Base-by-base conservation (phyloP, 2,888 invertebrate species). In the Eucera pruinosa region DNA sequence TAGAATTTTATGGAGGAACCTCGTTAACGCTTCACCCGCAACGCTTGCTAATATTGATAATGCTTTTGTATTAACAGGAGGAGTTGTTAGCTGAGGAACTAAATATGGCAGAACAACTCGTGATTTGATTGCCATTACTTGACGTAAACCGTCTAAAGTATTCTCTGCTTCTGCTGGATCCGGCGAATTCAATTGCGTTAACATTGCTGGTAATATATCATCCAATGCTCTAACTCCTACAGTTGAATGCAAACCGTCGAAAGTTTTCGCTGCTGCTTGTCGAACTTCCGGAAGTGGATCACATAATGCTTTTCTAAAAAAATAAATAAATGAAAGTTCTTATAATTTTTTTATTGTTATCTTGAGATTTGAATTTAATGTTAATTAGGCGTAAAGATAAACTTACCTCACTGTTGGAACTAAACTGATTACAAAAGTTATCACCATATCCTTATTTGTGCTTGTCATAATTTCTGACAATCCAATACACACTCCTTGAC, bases 401-500 rank as follows among this genome's bases (percentile, higher is more conserved):
- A 58, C 83, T 83, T 90, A 93, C 91, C 94, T 95, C n/a, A 99
- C 98, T 0, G 98, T 99, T 2, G 99, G 98, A 9, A 97, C 96
- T 66, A 98, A 93, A 83, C 96, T 97, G 91, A 97, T 96, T 2
- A 97, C 96, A 92, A 97, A 98, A 78, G 97, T 96, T 50, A 98
- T 93, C 57, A 98, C 98, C 95, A 98, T 97, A 89, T 99, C 99
- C 87, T 96, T 95, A 71, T 97, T 98, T 4, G 99, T 99, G 60
- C 98, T 98, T 5, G 96, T 96, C 96, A 99, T 98, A 89, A 99
- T 99, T 94, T 99, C 99, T 0, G 98, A 97, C 39, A 99, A 94
- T 0, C 98, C 99, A 91, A 99, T 98, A 92, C 99, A 99, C 9
- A 99, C 99, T 82, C 99, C 99, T 93, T 99, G 98, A 18, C 99